These are phyloP conservation scores for Acleris literana DNA, from an alignment of 2,888 invertebrate species.

Conservation along the genomic window DNA sequence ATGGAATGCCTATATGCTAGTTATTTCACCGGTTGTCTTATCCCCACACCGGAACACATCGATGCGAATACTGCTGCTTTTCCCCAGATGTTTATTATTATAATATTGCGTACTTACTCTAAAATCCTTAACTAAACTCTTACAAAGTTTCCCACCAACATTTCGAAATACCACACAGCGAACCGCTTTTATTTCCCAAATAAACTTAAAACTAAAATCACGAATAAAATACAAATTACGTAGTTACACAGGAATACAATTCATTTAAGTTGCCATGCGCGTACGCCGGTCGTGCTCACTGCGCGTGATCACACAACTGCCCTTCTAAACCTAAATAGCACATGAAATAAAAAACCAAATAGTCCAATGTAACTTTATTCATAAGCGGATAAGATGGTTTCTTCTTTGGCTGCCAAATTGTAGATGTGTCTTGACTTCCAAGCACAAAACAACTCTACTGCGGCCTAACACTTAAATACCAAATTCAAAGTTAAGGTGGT, in stretches of 20 bases:
- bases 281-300: conserved; percentile 66
- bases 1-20: too few species aligned
- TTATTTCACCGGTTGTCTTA: too few species aligned
- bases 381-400: too few species aligned
- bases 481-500: background rate
- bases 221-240: conserved; percentile 36
- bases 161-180: conserved; percentile 20
- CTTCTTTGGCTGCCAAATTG: too few species aligned
- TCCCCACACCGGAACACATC: too few species aligned
- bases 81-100: background rate
- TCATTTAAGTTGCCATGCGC: conserved; percentile 70
- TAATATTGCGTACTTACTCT: background rate
- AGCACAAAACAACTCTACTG: too few species aligned
- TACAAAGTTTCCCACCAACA: background rate
- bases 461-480: background rate
- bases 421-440: too few species aligned
- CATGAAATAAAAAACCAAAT: too few species aligned
- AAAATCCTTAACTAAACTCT: too few species aligned
- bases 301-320: conserved; percentile 58
- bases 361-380: too few species aligned
- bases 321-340: too few species aligned
- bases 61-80: too few species aligned
- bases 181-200: conserved; percentile 27
- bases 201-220: conserved; percentile 32
- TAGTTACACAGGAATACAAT: conserved; percentile 31